phyloP scores from a whole-genome alignment of 2,113 vertebrate species.

The Pteropus alecto region DNA sequence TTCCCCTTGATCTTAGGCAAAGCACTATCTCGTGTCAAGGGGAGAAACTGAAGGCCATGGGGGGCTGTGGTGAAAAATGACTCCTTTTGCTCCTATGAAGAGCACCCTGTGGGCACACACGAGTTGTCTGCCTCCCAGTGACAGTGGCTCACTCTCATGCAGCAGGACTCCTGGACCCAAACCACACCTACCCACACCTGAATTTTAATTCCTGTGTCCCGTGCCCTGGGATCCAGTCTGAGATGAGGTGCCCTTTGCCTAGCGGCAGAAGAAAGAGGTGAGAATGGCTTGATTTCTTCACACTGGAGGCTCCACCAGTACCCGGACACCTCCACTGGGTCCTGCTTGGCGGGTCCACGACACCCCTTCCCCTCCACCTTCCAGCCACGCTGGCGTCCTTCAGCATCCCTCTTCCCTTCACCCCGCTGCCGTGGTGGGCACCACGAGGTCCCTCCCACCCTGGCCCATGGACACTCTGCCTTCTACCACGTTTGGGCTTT shows the following conservation, averaged over 20 bases:
- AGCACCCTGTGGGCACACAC: not conserved
- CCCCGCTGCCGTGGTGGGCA: not conserved
- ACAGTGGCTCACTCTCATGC: accelerated
- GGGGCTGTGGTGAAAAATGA: accelerated
- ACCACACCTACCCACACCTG: not conserved
- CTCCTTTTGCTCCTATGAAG: not conserved
- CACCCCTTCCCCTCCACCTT: not conserved
- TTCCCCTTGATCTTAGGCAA: not conserved
- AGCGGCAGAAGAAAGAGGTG: not conserved
- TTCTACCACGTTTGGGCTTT: not conserved
- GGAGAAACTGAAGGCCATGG: not conserved
- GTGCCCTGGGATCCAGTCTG: not conserved
- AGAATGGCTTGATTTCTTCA: not conserved
- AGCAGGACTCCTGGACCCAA: not conserved
- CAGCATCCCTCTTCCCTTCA: accelerated
- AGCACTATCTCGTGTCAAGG: not conserved
- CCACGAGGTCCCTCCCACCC: not conserved
- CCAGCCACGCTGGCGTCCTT: not conserved
- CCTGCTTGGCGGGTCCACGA: not conserved
- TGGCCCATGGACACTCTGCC: not conserved
- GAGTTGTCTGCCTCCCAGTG: accelerated
- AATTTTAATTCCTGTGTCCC: not conserved
- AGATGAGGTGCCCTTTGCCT: not conserved
- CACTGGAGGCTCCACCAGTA: not conserved
- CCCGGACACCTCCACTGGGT: not conserved